Evolutionary conservation across 2,797 vertebrate species (phyloP).

Genomic region (Sarcoramphus papa): DNA sequence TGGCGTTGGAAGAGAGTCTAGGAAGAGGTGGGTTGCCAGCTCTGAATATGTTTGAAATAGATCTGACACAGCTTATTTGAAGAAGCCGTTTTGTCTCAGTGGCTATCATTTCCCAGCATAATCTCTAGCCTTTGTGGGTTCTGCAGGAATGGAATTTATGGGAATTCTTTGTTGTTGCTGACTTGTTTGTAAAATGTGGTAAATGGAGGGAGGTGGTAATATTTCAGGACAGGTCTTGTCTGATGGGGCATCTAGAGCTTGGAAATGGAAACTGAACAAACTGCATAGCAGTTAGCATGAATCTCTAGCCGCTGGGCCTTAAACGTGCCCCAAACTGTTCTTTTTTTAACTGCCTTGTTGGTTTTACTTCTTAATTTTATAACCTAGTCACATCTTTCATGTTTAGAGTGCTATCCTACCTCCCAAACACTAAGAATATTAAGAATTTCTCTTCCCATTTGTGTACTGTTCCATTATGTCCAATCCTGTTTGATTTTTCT

Average conservation of each 20-base stretch:
- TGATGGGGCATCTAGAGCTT: background rate
- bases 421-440: background rate
- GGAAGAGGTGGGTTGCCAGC: background rate
- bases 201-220: background rate
- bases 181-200: background rate
- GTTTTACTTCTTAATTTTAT: background rate
- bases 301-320: rapidly evolving
- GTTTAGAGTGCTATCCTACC: background rate
- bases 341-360: background rate
- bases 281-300: rapidly evolving
- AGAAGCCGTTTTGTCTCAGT: background rate
- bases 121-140: background rate
- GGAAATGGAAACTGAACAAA: background rate
- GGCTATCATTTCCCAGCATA: background rate
- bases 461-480: background rate
- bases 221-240: background rate
- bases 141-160: background rate
- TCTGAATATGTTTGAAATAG: background rate
- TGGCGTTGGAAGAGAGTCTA: background rate
- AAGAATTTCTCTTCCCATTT: background rate
- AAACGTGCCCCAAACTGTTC: background rate
- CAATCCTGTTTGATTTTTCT: background rate
- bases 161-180: background rate
- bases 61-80: background rate
- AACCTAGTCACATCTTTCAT: background rate